A percentile compares a stretch with the other conserved stretches of the same genome.
Conservation (phyloP, 1,140 invertebrate genomes). For the Lucilia cuprina region DNA sequence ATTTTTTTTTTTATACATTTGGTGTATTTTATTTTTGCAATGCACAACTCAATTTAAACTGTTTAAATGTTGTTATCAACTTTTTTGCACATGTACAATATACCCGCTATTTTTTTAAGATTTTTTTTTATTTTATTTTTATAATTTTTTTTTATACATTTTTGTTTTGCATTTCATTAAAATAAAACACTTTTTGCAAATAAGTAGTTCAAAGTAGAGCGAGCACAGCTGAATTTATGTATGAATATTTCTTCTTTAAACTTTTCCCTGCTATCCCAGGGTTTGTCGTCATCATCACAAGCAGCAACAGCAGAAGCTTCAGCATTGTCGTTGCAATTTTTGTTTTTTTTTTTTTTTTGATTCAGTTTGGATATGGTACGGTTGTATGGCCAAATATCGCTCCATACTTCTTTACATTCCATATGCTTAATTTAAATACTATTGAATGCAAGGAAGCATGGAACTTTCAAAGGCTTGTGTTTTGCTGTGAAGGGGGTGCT, state of each 20-base stretch:
- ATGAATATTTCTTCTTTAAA: neutral
- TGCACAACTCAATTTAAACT: neutral
- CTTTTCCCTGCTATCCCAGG: neutral
- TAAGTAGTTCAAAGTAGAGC: neutral
- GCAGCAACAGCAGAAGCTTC: neutral
- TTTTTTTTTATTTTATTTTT: too few species aligned
- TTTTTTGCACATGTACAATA: neutral
- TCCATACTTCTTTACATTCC: slow-evolving; percentile 64
- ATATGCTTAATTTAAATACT: slow-evolving; percentile 60
- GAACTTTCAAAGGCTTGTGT: slow-evolving; percentile 59
- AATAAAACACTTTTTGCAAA: too few species aligned
- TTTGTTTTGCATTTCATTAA: neutral
- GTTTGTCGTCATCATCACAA: too few species aligned
- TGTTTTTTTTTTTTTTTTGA: neutral
- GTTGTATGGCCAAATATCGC: slow-evolving; percentile 57
- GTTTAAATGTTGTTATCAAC: slow-evolving; percentile 1
- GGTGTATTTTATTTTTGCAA: neutral
- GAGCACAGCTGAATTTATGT: neutral
- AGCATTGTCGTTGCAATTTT: neutral
- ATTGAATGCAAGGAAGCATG: slow-evolving; percentile 64
- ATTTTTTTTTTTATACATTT: neutral
- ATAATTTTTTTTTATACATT: neutral
- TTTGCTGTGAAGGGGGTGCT: neutral
- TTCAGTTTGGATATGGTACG: neutral
- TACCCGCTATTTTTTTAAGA: neutral